These are phyloP conservation scores for Anaspis maculata DNA, from an alignment of 2,888 invertebrate species.

Conservation along the genomic window DNA sequence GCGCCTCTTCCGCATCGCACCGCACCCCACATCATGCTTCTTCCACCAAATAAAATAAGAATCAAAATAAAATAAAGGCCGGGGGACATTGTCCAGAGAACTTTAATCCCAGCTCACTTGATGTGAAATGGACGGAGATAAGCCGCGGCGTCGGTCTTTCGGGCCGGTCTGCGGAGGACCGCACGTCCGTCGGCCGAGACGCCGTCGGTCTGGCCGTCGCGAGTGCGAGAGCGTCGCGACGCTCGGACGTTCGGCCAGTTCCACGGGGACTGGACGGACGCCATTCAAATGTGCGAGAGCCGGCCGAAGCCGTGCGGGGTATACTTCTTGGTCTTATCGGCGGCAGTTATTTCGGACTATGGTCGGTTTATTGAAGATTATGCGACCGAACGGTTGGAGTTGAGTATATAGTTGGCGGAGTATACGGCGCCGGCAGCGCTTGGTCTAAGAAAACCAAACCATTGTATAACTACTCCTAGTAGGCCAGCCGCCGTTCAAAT, in stretches of 20 bases:
- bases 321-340: constrained; percentile 18
- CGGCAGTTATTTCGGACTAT: constrained; percentile 19
- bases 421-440: no score
- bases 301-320: no score
- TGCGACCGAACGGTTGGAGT: constrained; percentile 21
- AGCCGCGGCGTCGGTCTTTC: no score
- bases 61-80: constrained; percentile 31
- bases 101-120: constrained; percentile 20
- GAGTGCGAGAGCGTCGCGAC: constrained; percentile 1
- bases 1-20: no score
- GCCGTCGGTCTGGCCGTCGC: neutral
- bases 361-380: constrained; percentile 22
- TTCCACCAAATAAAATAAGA: constrained; percentile 35
- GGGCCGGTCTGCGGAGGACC: constrained; percentile 2
- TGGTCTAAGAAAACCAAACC: no score
- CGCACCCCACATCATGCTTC: no score
- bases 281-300: constrained; percentile 2
- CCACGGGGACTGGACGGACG: neutral
- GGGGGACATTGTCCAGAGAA: constrained; percentile 27
- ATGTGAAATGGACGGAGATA: constrained; percentile 16
- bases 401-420: no score
- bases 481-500: no score
- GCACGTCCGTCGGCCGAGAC: neutral
- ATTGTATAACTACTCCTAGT: no score
- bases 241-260: neutral